These are phyloP conservation scores for Odiellus spinosus DNA, from an alignment of 2,888 invertebrate species.

Conservation along the genomic window DNA sequence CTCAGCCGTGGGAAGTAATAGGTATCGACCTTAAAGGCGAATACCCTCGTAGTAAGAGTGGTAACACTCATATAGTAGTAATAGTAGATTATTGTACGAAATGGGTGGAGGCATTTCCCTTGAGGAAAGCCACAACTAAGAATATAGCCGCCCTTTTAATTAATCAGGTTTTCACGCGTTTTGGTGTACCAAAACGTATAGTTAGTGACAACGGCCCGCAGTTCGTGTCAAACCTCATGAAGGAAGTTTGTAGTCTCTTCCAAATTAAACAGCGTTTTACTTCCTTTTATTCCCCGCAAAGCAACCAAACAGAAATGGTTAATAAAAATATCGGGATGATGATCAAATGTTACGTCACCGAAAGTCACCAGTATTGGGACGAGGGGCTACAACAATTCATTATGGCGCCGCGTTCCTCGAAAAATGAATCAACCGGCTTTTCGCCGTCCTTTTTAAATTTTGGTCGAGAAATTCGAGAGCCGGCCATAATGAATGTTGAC, in stretches of 20 bases:
- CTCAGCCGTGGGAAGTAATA: background rate
- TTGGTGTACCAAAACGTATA: conserved; percentile 3
- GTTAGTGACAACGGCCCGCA: conserved; percentile 4
- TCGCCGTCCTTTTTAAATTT: conserved; percentile 4
- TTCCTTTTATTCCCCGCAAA: conserved; percentile 7
- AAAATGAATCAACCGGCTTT: background rate
- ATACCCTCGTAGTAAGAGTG: background rate
- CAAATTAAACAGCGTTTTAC: background rate
- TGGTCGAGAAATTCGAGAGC: conserved; percentile 2
- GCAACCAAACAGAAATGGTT: conserved; percentile 8
- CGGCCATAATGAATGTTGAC: too few species aligned
- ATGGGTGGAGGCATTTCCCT: conserved; percentile 6
- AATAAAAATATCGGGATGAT: conserved; percentile 5
- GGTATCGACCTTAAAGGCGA: conserved; percentile 4
- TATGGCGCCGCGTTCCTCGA: conserved; percentile 4
- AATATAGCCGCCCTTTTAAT: background rate
- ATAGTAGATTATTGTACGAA: conserved; percentile 1
- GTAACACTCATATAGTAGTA: background rate
- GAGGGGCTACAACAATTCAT: conserved; percentile 2
- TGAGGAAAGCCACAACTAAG: background rate
- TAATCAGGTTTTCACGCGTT: conserved; percentile 5
- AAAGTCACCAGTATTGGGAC: conserved; percentile 3
- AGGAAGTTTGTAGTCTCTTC: background rate
- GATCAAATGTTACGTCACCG: conserved; percentile 3
- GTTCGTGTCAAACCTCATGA: background rate